phyloP scores from a whole-genome alignment of 2,113 vertebrate species.

The Actinemys pallida region DNA sequence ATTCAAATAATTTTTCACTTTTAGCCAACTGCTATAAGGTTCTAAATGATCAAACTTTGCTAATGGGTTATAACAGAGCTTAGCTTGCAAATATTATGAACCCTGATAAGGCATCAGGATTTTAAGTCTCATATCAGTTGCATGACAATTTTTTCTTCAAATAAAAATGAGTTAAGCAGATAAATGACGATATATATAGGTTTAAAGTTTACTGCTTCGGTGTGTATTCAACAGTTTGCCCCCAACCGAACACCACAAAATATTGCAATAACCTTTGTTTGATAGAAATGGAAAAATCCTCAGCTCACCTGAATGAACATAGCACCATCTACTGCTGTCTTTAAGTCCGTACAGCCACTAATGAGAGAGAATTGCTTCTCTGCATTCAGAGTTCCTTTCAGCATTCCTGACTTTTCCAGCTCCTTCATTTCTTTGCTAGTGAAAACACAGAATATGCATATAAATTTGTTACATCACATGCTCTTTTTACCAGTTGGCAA shows the following conservation, averaged over 20 bases:
- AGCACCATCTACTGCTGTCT: conserved; percentile 88
- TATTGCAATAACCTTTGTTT: not conserved
- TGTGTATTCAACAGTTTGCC: not conserved
- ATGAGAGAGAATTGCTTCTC: conserved; percentile 88
- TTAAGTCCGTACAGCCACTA: conserved; percentile 82
- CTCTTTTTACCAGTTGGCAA: not conserved
- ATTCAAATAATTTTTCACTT: not conserved
- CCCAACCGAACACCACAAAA: not conserved
- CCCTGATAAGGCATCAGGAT: not conserved
- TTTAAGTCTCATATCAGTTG: not conserved
- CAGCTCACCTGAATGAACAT: conserved; percentile 92
- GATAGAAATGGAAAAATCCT: not conserved
- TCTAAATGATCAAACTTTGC: not conserved
- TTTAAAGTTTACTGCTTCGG: not conserved
- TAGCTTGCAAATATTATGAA: not conserved
- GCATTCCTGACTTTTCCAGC: conserved; percentile 82
- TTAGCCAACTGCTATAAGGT: not conserved
- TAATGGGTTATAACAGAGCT: not conserved
- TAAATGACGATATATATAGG: not conserved
- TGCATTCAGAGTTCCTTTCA: conserved; percentile 84
- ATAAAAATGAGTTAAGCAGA: not conserved
- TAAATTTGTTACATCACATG: not conserved
- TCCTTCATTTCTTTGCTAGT: conserved; percentile 87
- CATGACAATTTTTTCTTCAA: not conserved
- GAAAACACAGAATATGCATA: not conserved